A percentile compares a stretch with the other conserved stretches of the same genome.
phyloP scores from a whole-genome alignment of 2,113 vertebrate species.

The Bubo scandiacus region DNA sequence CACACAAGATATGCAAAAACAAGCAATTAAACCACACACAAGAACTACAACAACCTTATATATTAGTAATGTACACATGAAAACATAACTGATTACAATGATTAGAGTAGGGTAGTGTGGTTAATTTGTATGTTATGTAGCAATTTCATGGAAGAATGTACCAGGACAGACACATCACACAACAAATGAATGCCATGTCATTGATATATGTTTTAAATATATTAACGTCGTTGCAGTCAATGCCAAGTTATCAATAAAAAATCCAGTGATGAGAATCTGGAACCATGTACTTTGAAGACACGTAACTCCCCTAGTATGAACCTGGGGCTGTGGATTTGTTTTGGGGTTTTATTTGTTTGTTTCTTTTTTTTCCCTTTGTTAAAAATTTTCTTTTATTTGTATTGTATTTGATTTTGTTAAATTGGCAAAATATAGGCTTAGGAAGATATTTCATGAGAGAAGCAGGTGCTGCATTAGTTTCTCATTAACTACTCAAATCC shows the following conservation, averaged over 20 bases:
- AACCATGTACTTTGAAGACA: not conserved
- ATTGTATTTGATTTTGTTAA: slow-evolving; percentile 46
- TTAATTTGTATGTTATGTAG: slow-evolving; percentile 91
- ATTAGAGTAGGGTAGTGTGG: slow-evolving; percentile 94
- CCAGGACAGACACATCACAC: slow-evolving; percentile 74
- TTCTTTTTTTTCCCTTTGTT: too few species aligned
- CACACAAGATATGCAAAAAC: slow-evolving; percentile 96
- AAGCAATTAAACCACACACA: slow-evolving; percentile 98
- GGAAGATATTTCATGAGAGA: slow-evolving; percentile 57
- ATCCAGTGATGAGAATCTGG: not conserved
- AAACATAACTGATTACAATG: slow-evolving; percentile 99
- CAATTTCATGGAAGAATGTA: slow-evolving; percentile 76
- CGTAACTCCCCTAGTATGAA: not conserved
- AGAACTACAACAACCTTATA: slow-evolving; percentile 92
- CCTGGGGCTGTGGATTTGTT: not conserved
- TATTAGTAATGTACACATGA: slow-evolving; percentile 93
- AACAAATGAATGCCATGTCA: slow-evolving; percentile 58
- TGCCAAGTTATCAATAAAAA: slow-evolving; percentile 47
- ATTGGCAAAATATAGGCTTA: slow-evolving; percentile 46
- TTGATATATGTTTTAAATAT: slow-evolving; percentile 61
- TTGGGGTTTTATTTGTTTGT: not conserved
- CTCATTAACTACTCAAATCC: slow-evolving; percentile 74
- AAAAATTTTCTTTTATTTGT: not conserved
- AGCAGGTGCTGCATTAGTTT: slow-evolving; percentile 71
- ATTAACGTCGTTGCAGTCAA: not conserved